Evolutionary conservation across 2,888 invertebrate genomes (phyloP).

Genomic region (Tanytarsus gracilentus): DNA sequence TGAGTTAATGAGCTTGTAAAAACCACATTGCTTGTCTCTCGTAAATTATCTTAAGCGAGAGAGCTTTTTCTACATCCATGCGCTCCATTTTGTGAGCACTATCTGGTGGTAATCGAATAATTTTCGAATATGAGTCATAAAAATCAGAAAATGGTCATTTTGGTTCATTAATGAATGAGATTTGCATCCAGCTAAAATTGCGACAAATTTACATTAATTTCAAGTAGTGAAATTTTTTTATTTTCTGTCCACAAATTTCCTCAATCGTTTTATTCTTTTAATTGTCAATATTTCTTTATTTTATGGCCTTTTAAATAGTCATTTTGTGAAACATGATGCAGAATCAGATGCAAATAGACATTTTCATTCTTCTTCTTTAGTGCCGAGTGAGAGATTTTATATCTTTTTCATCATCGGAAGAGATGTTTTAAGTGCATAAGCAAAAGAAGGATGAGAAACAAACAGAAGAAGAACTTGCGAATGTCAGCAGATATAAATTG

Average conservation of each 20-base stretch:
- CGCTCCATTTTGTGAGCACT: neutral
- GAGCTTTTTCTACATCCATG: neutral
- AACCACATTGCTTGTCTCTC: neutral
- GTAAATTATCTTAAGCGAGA: no score
- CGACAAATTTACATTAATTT: neutral
- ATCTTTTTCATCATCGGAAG: neutral
- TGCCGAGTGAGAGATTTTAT: no score
- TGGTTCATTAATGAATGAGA: neutral
- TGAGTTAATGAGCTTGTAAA: conserved; percentile 3
- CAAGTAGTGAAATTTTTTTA: no score
- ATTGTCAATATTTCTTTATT: conserved; percentile 22
- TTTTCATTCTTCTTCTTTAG: conserved; percentile 1
- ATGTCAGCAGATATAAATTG: neutral
- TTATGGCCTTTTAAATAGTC: conserved; percentile 25
- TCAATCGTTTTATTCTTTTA: no score
- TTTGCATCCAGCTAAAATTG: neutral
- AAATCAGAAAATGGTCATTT: no score
- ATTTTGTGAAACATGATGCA: conserved; percentile 21
- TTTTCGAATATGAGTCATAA: no score
- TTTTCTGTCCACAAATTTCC: no score
- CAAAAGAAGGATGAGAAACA: neutral
- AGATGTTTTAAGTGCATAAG: neutral
- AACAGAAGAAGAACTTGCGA: neutral
- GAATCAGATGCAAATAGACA: conserved; percentile 23
- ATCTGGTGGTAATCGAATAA: no score